Percentiles rank a stretch among this genome's conserved stretches.
Conservation (phyloP, 2,797 vertebrate species). For the Chlorospingus semifuscus region DNA sequence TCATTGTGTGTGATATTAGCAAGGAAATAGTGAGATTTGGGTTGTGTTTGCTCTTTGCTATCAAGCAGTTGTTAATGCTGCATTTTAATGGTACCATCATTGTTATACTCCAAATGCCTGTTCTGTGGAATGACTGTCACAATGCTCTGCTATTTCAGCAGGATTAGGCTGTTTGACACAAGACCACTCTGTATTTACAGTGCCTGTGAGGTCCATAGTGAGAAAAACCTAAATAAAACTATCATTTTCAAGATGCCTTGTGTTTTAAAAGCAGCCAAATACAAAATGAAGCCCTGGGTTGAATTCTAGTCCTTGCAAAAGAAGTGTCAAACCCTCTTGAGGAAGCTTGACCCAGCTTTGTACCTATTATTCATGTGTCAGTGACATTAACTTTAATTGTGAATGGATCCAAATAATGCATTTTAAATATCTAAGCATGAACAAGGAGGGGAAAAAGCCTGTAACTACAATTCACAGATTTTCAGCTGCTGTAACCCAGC, state of each 20-base stretch:
- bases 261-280: not conserved
- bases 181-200: not conserved
- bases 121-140: not conserved
- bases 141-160: not conserved
- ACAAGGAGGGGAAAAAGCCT: rapidly evolving
- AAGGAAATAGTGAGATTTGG: not conserved
- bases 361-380: not conserved
- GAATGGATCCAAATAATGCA: not conserved
- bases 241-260: not conserved
- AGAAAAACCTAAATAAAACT: not conserved
- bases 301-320: not conserved
- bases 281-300: not conserved
- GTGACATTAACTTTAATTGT: not conserved
- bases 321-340: not conserved
- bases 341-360: not conserved
- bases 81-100: rapidly evolving
- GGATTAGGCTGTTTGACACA: not conserved
- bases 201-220: not conserved
- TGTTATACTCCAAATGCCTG: not conserved
- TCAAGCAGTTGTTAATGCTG: not conserved
- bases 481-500: not conserved
- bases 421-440: not conserved
- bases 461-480: not conserved
- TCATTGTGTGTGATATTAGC: not conserved
- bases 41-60: not conserved